Evolutionary conservation across 2,888 invertebrate genomes (phyloP), one percentile per base, ranked within the genome.

Genomic region (Dendrolimus pini): DNA sequence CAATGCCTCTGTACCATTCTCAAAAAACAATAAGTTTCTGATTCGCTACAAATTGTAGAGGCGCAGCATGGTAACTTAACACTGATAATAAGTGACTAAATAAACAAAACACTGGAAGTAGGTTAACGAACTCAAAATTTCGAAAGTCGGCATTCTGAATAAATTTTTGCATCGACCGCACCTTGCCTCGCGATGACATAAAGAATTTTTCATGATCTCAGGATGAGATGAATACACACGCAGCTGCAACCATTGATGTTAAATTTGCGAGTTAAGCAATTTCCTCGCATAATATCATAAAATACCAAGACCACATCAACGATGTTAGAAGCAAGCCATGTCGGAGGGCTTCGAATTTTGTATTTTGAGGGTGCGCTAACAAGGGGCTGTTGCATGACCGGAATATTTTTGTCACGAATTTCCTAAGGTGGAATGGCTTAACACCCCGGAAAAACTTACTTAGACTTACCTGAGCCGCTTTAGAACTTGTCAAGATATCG

Each of bases 371-470:
- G 70, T 52, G 72, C 80, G 79, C 80, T 89, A 89, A 88, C 88
- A 89, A 89, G 88, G 79, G 80, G 74, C 72, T 66, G 64, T 74
- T 82, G 84, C 89, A 90, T 87, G 89, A 89, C 83, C 80, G 78
- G 89, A 90, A 90, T 90, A 89, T 84, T 87, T 84, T 83, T 80
- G 83, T 82, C 85, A 78, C 80, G 82, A 87, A 85, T 87, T 86
- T 87, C 78, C 82, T 80, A 76, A 77, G 78, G 77, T 76, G 81
- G 30, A 82, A 83, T 77, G 82, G 83, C 82, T 88, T 85, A 85
- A 81, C 79, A 71, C 78, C 65, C 75, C 76, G 73, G 75, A 79
- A 81, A 83, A 84, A 82, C 81, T 85, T 82, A 80, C 82, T 81
- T 77, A 80, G 81, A 81, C 78, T 78, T 82, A 84, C 83, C 83